Evolutionary conservation across 2,113 vertebrate species (phyloP).

Genomic region (Corvus hawaiiensis): DNA sequence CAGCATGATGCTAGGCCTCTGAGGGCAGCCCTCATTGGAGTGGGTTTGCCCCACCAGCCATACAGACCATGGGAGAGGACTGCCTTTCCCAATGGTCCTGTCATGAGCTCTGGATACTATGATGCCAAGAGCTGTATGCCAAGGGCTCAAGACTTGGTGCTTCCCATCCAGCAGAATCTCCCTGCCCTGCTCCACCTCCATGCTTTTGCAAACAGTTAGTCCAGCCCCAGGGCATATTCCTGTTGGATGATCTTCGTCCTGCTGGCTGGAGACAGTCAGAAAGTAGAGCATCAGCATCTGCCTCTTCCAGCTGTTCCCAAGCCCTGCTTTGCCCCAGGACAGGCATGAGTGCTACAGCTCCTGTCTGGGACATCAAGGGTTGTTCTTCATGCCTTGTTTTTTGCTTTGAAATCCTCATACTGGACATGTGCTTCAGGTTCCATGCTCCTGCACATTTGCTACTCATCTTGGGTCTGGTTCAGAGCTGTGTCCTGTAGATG

Average conservation of each 20-base stretch:
- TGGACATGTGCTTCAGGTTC: background rate
- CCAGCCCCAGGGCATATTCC: background rate
- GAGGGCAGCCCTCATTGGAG: background rate
- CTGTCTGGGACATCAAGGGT: background rate
- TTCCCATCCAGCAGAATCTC: background rate
- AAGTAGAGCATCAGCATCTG: background rate
- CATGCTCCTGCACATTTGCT: background rate
- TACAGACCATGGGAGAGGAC: background rate
- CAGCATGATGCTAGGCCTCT: background rate
- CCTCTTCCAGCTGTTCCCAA: background rate
- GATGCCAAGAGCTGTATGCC: background rate
- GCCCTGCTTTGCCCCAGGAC: background rate
- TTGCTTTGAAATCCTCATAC: background rate
- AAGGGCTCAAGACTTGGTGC: rapidly evolving
- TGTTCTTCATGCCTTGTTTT: background rate
- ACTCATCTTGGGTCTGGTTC: background rate
- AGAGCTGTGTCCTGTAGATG: background rate
- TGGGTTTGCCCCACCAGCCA: background rate
- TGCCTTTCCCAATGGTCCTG: background rate
- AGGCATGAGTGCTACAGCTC: background rate
- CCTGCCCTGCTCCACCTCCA: background rate
- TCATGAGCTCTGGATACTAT: rapidly evolving
- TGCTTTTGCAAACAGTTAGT: background rate
- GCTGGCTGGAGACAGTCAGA: background rate
- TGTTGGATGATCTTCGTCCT: background rate